phyloP scores from a whole-genome alignment of 2,113 vertebrate species.

The Perca schrenkii region DNA sequence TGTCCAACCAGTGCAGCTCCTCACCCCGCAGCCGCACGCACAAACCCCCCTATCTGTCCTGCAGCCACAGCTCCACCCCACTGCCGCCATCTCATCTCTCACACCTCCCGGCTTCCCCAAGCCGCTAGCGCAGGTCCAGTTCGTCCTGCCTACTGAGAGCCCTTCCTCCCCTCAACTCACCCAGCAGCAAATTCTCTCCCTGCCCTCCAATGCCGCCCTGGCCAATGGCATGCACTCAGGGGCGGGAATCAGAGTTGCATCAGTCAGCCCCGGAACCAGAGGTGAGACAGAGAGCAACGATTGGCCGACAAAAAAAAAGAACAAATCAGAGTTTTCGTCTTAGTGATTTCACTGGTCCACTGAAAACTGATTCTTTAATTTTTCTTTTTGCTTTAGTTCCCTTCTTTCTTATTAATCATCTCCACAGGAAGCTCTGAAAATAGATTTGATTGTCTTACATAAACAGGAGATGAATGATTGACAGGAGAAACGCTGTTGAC shows the following conservation, averaged over 20 bases:
- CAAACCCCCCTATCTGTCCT: conserved; percentile 75
- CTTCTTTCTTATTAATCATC: conserved; percentile 8
- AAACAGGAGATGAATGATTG: conserved; percentile 53
- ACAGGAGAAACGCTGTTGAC: conserved; percentile 41
- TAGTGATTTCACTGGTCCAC: not conserved
- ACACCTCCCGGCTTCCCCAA: conserved; percentile 66
- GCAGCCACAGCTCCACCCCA: conserved; percentile 85
- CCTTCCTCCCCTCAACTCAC: conserved; percentile 81
- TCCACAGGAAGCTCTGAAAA: conserved; percentile 29
- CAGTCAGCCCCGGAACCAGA: conserved; percentile 78
- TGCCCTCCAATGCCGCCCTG: conserved; percentile 84
- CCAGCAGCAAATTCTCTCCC: conserved; percentile 84
- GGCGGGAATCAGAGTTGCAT: conserved; percentile 70
- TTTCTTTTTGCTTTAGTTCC: conserved; percentile 3
- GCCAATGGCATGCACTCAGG: conserved; percentile 82
- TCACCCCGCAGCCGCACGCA: conserved; percentile 67
- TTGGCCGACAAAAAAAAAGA: conserved; percentile 31
- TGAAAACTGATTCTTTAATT: conserved; percentile 15
- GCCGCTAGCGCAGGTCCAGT: conserved; percentile 89
- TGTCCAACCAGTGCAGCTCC: conserved; percentile 78
- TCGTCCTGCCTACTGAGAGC: conserved; percentile 86
- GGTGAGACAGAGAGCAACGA: conserved; percentile 75
- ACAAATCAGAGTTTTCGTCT: not conserved
- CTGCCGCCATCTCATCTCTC: conserved; percentile 68
- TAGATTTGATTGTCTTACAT: conserved; percentile 62